Evolutionary conservation across 1,140 invertebrate genomes (phyloP), one percentile per base, ranked within the genome.

Genomic region (Ladona fulva): DNA sequence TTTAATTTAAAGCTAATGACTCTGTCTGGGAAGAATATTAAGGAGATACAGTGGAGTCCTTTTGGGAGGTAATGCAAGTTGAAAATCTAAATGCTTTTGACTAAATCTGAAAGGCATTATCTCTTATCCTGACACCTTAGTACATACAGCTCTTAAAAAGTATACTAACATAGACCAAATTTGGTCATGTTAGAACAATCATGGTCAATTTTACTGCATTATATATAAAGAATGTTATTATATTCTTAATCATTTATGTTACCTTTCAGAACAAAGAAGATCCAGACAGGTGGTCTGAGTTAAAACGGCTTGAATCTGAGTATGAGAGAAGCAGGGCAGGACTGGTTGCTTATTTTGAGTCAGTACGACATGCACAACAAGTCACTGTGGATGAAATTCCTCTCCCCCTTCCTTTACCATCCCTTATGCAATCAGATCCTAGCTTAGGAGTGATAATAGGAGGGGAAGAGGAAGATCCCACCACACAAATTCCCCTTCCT

Each of bases 361-460:
- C 96, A 79, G 97, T 99, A 0, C 91, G 92, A 82, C 94, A 95
- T 87, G 96, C 97, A 11, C 96, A 99, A 84, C 93, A 95, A 83
- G 96, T 98, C 0, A 66, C 52, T 86, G 90, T 99, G n/a, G 96
- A 98, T 87, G 96, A 99, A 85, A 99, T 99, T 86, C 96, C 96
- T 11, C 86, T 99, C 78, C 96, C 96, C 42, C 52, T 66, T 66
- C 52, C 52, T 66, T 66, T 66, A 66, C 52, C 52, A 3, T 66
- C 52, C n/a, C 52, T 66, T 25, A 16, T 42, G 42, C 77, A 52
- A 42, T 76, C 59, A 74, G 22, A 79, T 10, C 24, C 24, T 74
- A 59, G 76, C 76, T 29, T 78, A 42, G 37, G 42, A 12, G 74
- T 76, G 19, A 24, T 78, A 1, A 77, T 76, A 75, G 66, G n/a